Base-by-base conservation (phyloP, 2,888 invertebrate genomes). In the Panopea generosa region DNA sequence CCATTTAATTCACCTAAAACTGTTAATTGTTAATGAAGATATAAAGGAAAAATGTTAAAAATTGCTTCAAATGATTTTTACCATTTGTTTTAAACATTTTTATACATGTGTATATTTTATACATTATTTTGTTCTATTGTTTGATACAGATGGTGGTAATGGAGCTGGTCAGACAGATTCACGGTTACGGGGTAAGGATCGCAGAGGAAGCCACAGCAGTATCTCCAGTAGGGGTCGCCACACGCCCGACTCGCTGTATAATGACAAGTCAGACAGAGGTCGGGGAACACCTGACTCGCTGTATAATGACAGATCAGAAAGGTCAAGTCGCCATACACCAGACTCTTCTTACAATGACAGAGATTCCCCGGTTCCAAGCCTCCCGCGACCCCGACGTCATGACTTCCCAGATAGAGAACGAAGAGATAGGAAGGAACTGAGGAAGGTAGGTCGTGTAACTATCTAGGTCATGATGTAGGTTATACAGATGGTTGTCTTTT, bases 381-480 rank as follows among this genome's bases (percentile, higher is more conserved):
- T 86, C 9, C 86, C 84, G 3, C 81, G 89, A 20, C 88, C 89
- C 18, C 79, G 84, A 9, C 71, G 87, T 38, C 88, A 88, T 65
- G 84, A 84, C 43, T 86, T 82, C 60, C 83, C 78, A 29, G 87
- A 89, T 47, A 86, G 85, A 50, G 87, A 89, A 49, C 82, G 81
- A 49, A 18, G 75, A 45, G 81, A 81, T 26, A 67, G 77, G 20
- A 60, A 61, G n/a, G 79, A 85, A 55, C 68, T 86, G 22, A 85
- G 82, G 72, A 86, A 87, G 86, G 89, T 89, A 57, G 43, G 49
- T 60, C n/a, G n/a, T n/a, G n/a, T n/a, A n/a, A n/a, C n/a, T n/a
- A n/a, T n/a, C n/a, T n/a, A n/a, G n/a, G n/a, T n/a, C n/a, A n/a
- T n/a, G n/a, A n/a, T n/a, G n/a, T n/a, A n/a, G n/a, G n/a, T n/a